Evolutionary conservation across 2,797 vertebrate genomes (phyloP), one percentile per base, ranked within the genome.

Genomic region (Pagetopsis macropterus): DNA sequence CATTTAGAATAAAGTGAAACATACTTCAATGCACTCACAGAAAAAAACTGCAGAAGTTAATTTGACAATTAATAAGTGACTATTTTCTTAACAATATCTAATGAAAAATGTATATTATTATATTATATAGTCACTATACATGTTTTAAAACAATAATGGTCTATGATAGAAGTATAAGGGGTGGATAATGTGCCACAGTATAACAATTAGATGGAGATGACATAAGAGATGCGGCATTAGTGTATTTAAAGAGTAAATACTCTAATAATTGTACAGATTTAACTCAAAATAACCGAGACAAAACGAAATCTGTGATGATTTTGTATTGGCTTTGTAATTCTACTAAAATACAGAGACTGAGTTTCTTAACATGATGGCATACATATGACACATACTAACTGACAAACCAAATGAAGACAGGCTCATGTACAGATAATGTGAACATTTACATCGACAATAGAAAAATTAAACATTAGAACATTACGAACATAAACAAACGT

Each of bases 401-500:
- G 55, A 86, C 80, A 80, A 46, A 85, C 70, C 78, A 68, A 75
- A 92, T 86, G 87, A 86, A 75, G 66, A 93, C 84, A 86, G 41
- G 65, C 64, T 76, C 78, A 72, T 64, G 78, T 84, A 72, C 57
- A 48, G 40, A 89, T 72, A 87, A 87, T 75, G 81, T 77, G 45
- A 63, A 86, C 79, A 61, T 64, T 79, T 64, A 90, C 87, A 85
- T 66, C 17, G 10, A 85, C 61, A 75, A 75, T 75, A 75, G 40
- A 73, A 54, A 92, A 87, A 85, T 58, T 27, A 81, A 91, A 90
- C 83, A 87, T 82, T 43, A 76, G 69, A 81, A 90, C 88, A 84
- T 91, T 90, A 93, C 91, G 81, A 87, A 94, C 82, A 69, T 48
- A 84, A 91, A 84, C 72, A 88, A 92, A 93, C 91, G 84, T 93